Evolutionary conservation across 2,797 vertebrate genomes (phyloP).

Genomic region (Melanotaenia parkinsoni): DNA sequence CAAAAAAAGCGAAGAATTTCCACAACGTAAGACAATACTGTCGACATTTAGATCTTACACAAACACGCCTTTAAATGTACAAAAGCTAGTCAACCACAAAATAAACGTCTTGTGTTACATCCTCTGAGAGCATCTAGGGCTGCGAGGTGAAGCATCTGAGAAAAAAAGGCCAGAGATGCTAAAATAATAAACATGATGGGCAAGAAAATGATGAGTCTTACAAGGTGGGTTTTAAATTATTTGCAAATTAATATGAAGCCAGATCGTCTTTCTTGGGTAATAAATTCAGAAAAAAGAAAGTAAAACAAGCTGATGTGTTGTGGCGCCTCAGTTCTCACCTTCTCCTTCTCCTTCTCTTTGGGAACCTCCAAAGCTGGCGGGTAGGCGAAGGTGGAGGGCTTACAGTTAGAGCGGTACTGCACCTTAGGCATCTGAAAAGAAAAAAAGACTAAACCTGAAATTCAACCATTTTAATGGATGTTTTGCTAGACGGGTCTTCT

Average conservation of each 20-base stretch:
- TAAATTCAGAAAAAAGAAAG: constrained; percentile 21
- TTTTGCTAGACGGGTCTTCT: background rate
- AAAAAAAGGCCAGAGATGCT: constrained; percentile 36
- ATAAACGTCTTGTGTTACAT: constrained; percentile 45
- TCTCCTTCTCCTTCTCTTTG: constrained; percentile 99
- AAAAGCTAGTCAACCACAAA: constrained; percentile 50
- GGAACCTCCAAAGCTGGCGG: constrained; percentile 97
- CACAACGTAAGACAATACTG: constrained; percentile 54
- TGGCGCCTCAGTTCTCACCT: constrained; percentile 81
- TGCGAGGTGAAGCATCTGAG: constrained; percentile 39
- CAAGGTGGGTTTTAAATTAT: constrained; percentile 39
- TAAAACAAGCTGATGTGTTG: constrained; percentile 32
- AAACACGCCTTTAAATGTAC: constrained; percentile 44
- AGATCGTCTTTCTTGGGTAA: constrained; percentile 35
- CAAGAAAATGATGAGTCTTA: constrained; percentile 36
- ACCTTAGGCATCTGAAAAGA: constrained; percentile 95
- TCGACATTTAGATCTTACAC: constrained; percentile 47
- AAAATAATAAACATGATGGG: constrained; percentile 45
- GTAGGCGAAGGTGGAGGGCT: constrained; percentile 98
- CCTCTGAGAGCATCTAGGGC: constrained; percentile 22
- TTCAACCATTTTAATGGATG: background rate
- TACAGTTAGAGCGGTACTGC: constrained; percentile 98
- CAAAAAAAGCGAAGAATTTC: constrained; percentile 41
- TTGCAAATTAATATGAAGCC: constrained; percentile 46
- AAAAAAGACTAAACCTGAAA: background rate